phyloP scores from a whole-genome alignment of 30 jellyfish, hydroid and myxozoan genomes.

The Aurelia aurita region DNA sequence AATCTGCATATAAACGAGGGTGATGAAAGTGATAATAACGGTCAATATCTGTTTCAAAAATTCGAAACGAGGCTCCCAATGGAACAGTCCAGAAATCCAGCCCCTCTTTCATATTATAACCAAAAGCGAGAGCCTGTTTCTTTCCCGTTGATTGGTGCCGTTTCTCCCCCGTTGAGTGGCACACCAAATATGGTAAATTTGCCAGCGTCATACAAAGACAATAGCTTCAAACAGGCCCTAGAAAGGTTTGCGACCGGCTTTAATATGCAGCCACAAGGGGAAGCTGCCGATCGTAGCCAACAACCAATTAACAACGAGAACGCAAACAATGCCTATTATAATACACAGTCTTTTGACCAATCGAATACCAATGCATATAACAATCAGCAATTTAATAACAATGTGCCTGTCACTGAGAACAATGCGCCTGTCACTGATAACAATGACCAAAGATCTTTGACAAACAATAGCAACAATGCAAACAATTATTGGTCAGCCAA shows the following conservation, averaged over 20 bases:
- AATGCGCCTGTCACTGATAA: background rate
- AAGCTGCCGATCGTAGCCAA: slow-evolving; percentile 17
- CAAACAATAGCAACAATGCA: background rate
- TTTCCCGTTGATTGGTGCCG: background rate
- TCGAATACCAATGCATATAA: background rate
- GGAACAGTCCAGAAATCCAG: background rate
- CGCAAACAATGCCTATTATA: background rate
- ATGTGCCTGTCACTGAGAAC: background rate
- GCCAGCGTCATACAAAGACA: slow-evolving; percentile 21
- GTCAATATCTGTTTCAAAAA: slow-evolving; percentile 44
- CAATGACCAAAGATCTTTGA: slow-evolving; percentile 8
- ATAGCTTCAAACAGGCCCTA: slow-evolving; percentile 22
- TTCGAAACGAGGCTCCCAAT: slow-evolving; percentile 22
- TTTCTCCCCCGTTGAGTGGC: background rate
- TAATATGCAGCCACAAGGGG: background rate
- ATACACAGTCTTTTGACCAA: background rate
- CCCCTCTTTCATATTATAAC: background rate
- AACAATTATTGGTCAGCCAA: background rate
- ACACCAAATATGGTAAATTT: slow-evolving; percentile 40
- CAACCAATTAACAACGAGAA: background rate
- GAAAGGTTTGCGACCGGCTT: slow-evolving; percentile 12
- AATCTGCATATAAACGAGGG: slow-evolving; percentile 60
- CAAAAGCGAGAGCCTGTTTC: background rate
- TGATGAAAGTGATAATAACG: slow-evolving; percentile 14
- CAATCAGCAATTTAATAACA: background rate